Base-by-base conservation (phyloP, 2,113 vertebrate species). In the Bucco capensis region DNA sequence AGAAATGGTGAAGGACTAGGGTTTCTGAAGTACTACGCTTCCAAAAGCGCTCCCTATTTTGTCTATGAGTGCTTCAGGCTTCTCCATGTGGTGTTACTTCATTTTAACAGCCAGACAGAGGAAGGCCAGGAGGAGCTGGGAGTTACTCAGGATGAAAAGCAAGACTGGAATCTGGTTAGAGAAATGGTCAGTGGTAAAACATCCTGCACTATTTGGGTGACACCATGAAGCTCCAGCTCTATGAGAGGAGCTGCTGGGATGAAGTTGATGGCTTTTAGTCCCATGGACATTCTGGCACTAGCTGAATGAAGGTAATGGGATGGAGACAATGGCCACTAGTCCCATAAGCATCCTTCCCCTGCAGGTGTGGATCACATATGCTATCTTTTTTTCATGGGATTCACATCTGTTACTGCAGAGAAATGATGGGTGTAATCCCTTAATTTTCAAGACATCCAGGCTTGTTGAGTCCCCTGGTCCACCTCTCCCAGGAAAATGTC, bases 291-390 rank as follows among this genome's bases (percentile, higher is more conserved):
- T n/a, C n/a, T n/a, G n/a, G n/a, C n/a, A n/a, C n/a, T n/a, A n/a
- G n/a, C n/a, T n/a, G n/a, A n/a, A n/a, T n/a, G n/a, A n/a, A n/a
- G 24, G 49, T 27, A 25, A 50, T 60, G n/a, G 42, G 61, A 42
- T 47, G 15, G 35, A 73, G 19, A 13, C n/a, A n/a, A n/a, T 77
- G 61, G 44, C 12, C 30, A 3, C 44, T 19, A 40, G 25, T 19
- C 16, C 60, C 49, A 27, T 12, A 8, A 84, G 5, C 50, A 57
- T 54, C 61, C 70, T 81, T 84, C 22, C 31, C 31, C 22, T 31
- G 33, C 25, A 33, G 1, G 0, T 2, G 1, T 0, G 27, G 57
- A 56, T 65, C 31, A 50, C 12, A 33, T 7, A 9, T 0, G 1
- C 2, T 65, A 21, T 15, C 18, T 44, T 42, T 58, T 42, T 24